A percentile compares a stretch with the other conserved stretches of the same genome.
Evolutionary conservation across 30 jellyfish, hydroid and myxozoan species (phyloP).

Genomic region (Thelohanellus kitauei): DNA sequence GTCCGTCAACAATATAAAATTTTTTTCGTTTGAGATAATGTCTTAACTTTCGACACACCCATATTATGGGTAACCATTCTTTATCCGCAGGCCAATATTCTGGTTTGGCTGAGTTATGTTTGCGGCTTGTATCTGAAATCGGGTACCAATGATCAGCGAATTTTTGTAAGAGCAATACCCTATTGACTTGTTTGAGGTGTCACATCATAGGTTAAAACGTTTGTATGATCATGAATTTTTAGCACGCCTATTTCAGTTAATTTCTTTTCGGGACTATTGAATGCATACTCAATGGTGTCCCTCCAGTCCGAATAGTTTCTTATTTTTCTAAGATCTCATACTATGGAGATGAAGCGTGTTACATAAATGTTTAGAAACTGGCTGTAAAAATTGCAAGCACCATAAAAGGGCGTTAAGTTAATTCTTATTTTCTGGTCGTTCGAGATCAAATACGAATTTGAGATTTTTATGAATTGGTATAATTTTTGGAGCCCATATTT

Average conservation of each 20-base stretch:
- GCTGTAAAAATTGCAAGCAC: slow-evolving; percentile 10
- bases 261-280: background rate
- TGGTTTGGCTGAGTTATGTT: slow-evolving; percentile 4
- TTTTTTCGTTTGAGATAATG: slow-evolving; percentile 5
- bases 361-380: background rate
- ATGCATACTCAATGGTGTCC: slow-evolving; percentile 1
- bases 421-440: slow-evolving; percentile 4
- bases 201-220: slow-evolving; percentile 8
- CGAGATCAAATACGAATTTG: slow-evolving; percentile 5
- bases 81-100: slow-evolving; percentile 10
- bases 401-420: slow-evolving; percentile 12
- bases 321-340: slow-evolving; percentile 3
- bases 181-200: slow-evolving; percentile 10
- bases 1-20: slow-evolving; percentile 10
- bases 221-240: slow-evolving; percentile 4
- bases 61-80: slow-evolving; percentile 15
- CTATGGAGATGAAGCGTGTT: slow-evolving; percentile 1
- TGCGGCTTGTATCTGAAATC: slow-evolving; percentile 9
- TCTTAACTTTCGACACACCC: slow-evolving; percentile 5
- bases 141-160: slow-evolving; percentile 1
- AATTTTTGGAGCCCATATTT: background rate
- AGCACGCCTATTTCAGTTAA: slow-evolving; percentile 9
- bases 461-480: slow-evolving; percentile 6
- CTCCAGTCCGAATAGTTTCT: slow-evolving; percentile 4
- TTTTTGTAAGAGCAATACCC: slow-evolving; percentile 10